Base-by-base conservation (phyloP, 1,140 invertebrate genomes). In the Cydia strobilella region DNA sequence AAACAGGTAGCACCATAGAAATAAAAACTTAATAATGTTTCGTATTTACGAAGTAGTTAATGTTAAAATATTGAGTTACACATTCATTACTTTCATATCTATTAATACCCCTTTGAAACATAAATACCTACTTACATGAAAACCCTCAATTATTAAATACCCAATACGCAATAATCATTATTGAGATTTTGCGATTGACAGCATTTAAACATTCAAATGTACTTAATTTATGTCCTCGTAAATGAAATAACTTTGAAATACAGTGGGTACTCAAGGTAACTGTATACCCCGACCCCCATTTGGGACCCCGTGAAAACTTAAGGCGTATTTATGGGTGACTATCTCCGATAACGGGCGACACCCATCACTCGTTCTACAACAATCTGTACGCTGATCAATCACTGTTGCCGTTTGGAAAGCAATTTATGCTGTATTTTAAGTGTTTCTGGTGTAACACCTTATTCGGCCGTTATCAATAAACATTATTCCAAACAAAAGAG, bases 271-370 rank as follows among this genome's bases (percentile, higher is more conserved):
- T 20, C 6, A 59, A 59, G 20, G 7, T 20, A 59, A 59, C 20
- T 13, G 48, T 51, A 51, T 3, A 18, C 15, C 48, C 20, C 54
- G 35, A 39, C 7, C n/a, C 6, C 51, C 51, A 54, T 15, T 5
- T 13, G 42, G n/a, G 48, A 66, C 65, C 35, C 35, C 65, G 31
- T 69, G 65, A 69, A 69, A 69, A 42, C 65, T 69, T 69, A 69
- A 69, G 65, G 31, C 65, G 35, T 35, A 35, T 69, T 69, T 42
- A 35, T 35, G 15, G n/a, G 65, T n/a, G 12, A 23, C 63, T 7
- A 59, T 59, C 25, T 31, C 31, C 27, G 65, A 69, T 69, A 65
- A 12, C 7, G 65, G 31, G 65, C 5, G 65, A 42, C 65, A 69
- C 31, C 27, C 2, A 39, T 35, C 27, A 69, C 5, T 66, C 25